Percentiles rank a stretch among this genome's conserved stretches.
phyloP scores from a whole-genome alignment of 2,888 invertebrate species.

The Patella pellucida region DNA sequence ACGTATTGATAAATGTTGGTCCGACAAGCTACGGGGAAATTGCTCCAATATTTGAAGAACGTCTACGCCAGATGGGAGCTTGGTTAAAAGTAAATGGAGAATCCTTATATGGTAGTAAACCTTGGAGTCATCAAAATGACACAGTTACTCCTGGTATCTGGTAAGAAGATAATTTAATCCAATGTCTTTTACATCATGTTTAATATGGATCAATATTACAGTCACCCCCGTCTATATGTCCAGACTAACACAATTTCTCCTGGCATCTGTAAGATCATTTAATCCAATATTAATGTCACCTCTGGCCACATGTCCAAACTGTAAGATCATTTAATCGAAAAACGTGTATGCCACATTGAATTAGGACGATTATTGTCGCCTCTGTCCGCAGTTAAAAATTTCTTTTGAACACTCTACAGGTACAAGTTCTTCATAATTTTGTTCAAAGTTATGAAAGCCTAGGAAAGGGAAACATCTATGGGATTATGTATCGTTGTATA shows the following conservation, averaged over 20 bases:
- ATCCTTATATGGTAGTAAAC: conserved; percentile 83
- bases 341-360: background rate
- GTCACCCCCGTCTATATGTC: background rate
- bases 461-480: too few species aligned
- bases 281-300: too few species aligned
- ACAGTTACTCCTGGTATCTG: conserved; percentile 79
- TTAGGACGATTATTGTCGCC: too few species aligned
- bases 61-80: conserved; percentile 81
- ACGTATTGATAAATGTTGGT: conserved; percentile 85
- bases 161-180: conserved; percentile 72
- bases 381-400: too few species aligned
- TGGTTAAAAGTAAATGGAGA: conserved; percentile 88
- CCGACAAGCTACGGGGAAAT: conserved; percentile 91
- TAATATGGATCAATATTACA: too few species aligned
- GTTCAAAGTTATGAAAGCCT: too few species aligned
- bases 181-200: background rate
- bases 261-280: too few species aligned
- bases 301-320: too few species aligned
- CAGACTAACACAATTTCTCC: conserved; percentile 82
- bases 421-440: too few species aligned
- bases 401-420: too few species aligned
- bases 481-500: too few species aligned
- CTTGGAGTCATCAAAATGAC: conserved; percentile 86
- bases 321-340: conserved; percentile 71
- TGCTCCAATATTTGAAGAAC: conserved; percentile 86